Percentiles rank a stretch among this genome's conserved stretches.
phyloP scores from a whole-genome alignment of 2,888 invertebrate genomes.

The Pseudeuparius sepicola region DNA sequence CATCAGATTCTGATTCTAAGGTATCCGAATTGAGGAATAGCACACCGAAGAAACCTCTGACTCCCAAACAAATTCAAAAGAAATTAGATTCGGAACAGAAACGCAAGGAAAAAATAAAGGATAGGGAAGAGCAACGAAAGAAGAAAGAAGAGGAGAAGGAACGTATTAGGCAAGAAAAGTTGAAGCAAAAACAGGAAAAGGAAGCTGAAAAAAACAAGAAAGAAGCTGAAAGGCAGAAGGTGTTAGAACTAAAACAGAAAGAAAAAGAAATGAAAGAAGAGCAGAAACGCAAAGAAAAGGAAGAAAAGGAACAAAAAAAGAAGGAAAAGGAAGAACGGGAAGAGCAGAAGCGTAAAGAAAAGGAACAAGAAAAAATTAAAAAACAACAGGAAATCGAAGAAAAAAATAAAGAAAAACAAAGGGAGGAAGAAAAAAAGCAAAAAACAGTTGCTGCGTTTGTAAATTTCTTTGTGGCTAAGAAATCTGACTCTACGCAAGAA shows the following conservation, averaged over 20 bases:
- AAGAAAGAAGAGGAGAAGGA: conserved; percentile 42
- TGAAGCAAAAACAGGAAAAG: conserved; percentile 30
- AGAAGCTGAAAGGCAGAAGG: conserved; percentile 41
- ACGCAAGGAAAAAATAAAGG: conserved; percentile 36
- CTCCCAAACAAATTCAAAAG: conserved; percentile 42
- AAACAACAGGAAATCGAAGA: conserved; percentile 43
- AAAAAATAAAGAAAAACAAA: conserved; percentile 55
- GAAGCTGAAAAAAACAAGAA: conserved; percentile 29
- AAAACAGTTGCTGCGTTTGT: conserved; percentile 70
- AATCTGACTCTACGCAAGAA: conserved; percentile 27
- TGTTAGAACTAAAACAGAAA: conserved; percentile 40
- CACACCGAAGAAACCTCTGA: conserved; percentile 26
- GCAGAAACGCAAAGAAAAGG: conserved; percentile 48
- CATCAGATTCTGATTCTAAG: too few relatives aligned
- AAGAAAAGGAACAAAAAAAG: conserved; percentile 36
- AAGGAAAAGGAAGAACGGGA: conserved; percentile 38
- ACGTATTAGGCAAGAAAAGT: conserved; percentile 43
- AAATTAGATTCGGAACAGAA: conserved; percentile 35
- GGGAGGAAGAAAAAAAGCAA: conserved; percentile 64
- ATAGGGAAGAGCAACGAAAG: conserved; percentile 32
- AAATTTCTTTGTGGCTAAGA: conserved; percentile 70
- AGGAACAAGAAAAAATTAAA: conserved; percentile 48
- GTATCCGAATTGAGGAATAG: too few relatives aligned
- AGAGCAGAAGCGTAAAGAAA: conserved; percentile 44
- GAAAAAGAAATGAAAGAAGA: conserved; percentile 40